These are phyloP conservation scores for Esperia sulphurella DNA, from an alignment of 2,888 invertebrate species.

Conservation along the genomic window DNA sequence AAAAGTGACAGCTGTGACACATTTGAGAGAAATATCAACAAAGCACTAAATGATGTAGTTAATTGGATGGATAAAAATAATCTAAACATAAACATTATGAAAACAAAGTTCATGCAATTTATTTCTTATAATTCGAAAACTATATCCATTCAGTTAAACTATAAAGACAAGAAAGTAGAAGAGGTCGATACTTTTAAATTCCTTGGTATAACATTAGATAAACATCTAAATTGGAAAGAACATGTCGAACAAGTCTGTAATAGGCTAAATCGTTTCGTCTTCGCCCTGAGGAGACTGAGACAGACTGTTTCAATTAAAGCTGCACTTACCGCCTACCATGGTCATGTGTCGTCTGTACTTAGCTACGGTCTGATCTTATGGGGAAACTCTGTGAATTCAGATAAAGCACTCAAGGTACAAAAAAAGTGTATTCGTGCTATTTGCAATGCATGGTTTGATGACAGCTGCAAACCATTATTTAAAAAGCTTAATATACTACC, in stretches of 20 bases:
- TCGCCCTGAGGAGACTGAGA: background rate
- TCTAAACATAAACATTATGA: slow-evolving; percentile 5
- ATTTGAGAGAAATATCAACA: slow-evolving; percentile 7
- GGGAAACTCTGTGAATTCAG: slow-evolving; percentile 11
- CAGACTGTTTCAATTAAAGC: slow-evolving; percentile 2
- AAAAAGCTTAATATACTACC: slow-evolving; percentile 8
- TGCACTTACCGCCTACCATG: background rate
- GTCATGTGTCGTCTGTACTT: slow-evolving; percentile 10
- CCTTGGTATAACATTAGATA: background rate
- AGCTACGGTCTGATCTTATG: slow-evolving; percentile 14
- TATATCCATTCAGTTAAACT: background rate
- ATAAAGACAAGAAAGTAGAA: background rate
- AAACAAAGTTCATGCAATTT: slow-evolving; percentile 3
- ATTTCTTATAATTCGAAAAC: background rate
- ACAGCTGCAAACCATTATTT: slow-evolving; percentile 13
- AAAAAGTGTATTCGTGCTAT: slow-evolving; percentile 16
- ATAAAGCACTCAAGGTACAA: slow-evolving; percentile 8
- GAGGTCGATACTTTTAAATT: background rate
- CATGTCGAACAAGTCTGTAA: background rate
- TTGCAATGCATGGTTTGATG: slow-evolving; percentile 1
- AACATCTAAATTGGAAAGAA: background rate
- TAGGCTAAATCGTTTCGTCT: background rate
- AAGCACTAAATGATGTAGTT: background rate
- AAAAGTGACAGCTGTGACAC: background rate
- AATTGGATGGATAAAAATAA: slow-evolving; percentile 8